Base-by-base conservation (phyloP, 2,113 vertebrate genomes). In the Callipepla californica region DNA sequence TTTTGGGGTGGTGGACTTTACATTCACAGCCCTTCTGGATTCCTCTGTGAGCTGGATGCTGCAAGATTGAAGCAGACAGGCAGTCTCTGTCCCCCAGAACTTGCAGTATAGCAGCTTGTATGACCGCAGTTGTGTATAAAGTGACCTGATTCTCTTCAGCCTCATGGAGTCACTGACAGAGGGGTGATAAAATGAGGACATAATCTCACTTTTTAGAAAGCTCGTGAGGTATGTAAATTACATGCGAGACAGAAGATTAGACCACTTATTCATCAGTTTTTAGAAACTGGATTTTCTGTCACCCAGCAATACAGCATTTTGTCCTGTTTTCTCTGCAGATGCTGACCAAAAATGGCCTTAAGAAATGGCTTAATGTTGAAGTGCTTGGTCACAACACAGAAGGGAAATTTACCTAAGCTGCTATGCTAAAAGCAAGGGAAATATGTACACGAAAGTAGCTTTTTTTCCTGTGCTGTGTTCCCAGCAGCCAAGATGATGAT, bases 281-380 rank as follows among this genome's bases (percentile, higher is more conserved):
- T 66, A 80, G 48, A 78, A 93, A 62, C 32, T 77, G 85, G 25
- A 17, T 85, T 63, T 92, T 17, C 93, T 18, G 73, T 19, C 94
- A n/a, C 4, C 6, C 3, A 12, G 10, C 32, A 55, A 0, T 55
- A 20, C 5, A 79, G 12, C 73, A 55, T 83, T 94, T 47, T 73
- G 21, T 67, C 50, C 82, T 96, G 78, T 82, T 91, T 69, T 50
- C 30, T 77, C 13, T 92, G 59, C 75, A 74, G 62, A 38, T 38
- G 21, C 25, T 67, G 63, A 11, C 40, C 74, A 44, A 82, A 92
- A 88, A 80, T 91, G n/a, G 7, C 55, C 9, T 0, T 76, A 85
- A 93, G 32, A 70, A 76, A 22, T 80, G 42, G 78, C 55, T 55
- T 81, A 36, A 85, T 75, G 93, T 81, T 90, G 57, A 93, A 28